phyloP scores from a whole-genome alignment of 2,113 vertebrate genomes.

The Callopanchax toddi region DNA sequence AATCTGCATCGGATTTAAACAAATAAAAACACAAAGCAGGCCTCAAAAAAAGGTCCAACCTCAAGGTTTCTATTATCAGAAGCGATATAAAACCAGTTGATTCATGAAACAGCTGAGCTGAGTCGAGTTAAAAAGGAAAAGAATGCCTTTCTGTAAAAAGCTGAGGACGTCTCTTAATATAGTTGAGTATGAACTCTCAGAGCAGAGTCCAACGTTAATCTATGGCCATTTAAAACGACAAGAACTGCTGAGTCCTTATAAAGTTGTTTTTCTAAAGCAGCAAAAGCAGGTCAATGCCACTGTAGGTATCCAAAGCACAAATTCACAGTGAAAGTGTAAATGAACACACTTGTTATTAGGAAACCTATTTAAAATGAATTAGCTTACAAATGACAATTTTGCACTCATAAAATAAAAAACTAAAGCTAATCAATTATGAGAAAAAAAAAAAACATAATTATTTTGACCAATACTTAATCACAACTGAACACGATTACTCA shows the following conservation, averaged over 20 bases:
- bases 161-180: conserved; percentile 8
- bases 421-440: too few relatives aligned
- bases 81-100: conserved; percentile 13
- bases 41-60: conserved; percentile 17
- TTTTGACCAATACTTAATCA: too few relatives aligned
- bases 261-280: conserved; percentile 25
- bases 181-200: conserved; percentile 21
- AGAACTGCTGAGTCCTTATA: conserved; percentile 12
- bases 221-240: conserved; percentile 16
- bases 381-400: too few relatives aligned
- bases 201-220: conserved; percentile 54
- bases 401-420: too few relatives aligned
- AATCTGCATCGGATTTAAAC: conserved; percentile 28
- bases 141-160: conserved; percentile 2
- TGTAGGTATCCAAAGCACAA: conserved; percentile 14
- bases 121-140: not conserved
- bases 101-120: conserved; percentile 1
- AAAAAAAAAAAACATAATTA: too few relatives aligned
- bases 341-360: not conserved
- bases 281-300: conserved; percentile 48
- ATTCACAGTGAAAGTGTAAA: not conserved
- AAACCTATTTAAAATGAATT: too few relatives aligned
- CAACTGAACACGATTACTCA: too few relatives aligned
- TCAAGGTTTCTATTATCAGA: conserved; percentile 10
- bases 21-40: not conserved